Evolutionary conservation across 2,113 vertebrate genomes (phyloP).

Genomic region (Orcinus orca): DNA sequence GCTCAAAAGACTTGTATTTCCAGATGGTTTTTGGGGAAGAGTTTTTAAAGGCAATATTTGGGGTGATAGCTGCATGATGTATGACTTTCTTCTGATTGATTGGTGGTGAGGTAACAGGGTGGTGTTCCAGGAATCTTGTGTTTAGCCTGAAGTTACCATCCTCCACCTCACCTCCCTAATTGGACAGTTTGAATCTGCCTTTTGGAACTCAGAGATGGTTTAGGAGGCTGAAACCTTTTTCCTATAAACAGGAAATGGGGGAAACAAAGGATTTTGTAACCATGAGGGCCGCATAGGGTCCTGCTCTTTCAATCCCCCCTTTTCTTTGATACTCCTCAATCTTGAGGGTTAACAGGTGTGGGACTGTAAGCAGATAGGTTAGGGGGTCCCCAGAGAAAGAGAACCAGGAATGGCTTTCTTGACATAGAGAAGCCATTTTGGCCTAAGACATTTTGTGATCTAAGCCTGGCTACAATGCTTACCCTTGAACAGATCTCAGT

Average conservation of each 20-base stretch:
- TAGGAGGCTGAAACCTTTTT: neutral
- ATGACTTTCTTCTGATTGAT: neutral
- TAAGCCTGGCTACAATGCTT: too few species aligned
- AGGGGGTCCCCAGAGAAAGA: neutral
- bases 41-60: neutral
- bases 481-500: too few species aligned
- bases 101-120: neutral
- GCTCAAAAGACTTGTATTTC: neutral
- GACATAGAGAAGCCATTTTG: too few species aligned
- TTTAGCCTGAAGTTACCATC: neutral
- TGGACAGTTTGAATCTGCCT: neutral
- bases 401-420: neutral
- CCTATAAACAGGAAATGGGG: neutral
- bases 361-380: neutral
- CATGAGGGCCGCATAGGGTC: neutral
- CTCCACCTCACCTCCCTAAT: neutral
- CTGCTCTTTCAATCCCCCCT: neutral
- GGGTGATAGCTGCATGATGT: neutral
- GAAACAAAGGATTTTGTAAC: neutral
- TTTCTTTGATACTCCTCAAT: neutral
- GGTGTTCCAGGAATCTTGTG: neutral
- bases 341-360: neutral
- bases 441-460: too few species aligned
- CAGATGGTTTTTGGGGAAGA: neutral
- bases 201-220: neutral